These are phyloP conservation scores for Yponomeuta evonymella DNA, from an alignment of 2,888 invertebrate genomes.

Conservation along the genomic window DNA sequence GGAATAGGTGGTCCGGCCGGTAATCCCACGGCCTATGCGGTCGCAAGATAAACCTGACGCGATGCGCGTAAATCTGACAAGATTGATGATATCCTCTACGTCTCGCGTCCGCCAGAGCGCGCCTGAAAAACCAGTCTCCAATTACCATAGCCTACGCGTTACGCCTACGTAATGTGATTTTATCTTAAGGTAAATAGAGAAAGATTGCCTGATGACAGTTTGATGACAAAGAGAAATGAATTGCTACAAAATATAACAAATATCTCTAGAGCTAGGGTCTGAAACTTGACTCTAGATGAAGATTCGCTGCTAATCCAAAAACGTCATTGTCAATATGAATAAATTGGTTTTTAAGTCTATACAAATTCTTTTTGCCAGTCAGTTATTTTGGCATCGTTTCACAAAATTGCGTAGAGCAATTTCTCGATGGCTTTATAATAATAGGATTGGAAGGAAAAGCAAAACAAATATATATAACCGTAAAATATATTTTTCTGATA, in stretches of 20 bases:
- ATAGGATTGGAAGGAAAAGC: no score
- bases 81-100: slow-evolving; percentile 13
- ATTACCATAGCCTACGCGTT: slow-evolving; percentile 4
- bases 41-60: slow-evolving; percentile 16
- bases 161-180: neutral
- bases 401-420: no score
- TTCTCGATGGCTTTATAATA: no score
- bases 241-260: neutral
- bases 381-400: no score
- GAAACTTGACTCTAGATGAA: no score
- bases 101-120: neutral
- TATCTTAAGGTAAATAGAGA: neutral
- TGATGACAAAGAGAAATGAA: neutral
- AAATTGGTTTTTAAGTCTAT: no score
- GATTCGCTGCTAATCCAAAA: no score
- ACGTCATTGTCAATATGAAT: no score
- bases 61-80: slow-evolving; percentile 17
- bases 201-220: neutral
- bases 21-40: neutral
- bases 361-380: no score
- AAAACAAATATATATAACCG: no score
- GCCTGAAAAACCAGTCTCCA: neutral
- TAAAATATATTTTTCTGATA: no score
- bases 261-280: no score
- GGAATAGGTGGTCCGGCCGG: neutral